Evolutionary conservation across 2,888 invertebrate genomes (phyloP).

Genomic region (Autographa pulchrina): DNA sequence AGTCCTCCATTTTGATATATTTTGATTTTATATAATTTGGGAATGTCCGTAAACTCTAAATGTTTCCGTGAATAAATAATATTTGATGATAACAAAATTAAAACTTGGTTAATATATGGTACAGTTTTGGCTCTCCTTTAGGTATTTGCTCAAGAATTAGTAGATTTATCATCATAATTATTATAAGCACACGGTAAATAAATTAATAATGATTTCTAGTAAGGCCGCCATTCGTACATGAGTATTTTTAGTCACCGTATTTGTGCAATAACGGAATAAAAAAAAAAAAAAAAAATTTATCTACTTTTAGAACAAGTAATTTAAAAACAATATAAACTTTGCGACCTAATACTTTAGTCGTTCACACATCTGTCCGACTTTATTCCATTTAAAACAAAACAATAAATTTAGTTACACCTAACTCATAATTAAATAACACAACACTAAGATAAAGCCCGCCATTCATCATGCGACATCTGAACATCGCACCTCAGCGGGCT

Average conservation of each 20-base stretch:
- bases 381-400: neutral
- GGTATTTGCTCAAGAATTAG: no score
- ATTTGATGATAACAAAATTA: neutral
- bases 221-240: no score
- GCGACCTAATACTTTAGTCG: neutral
- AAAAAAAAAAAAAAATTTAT: no score
- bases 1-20: neutral
- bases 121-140: neutral
- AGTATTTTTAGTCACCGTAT: no score
- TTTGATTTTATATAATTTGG: neutral
- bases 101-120: neutral
- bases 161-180: no score
- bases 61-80: neutral
- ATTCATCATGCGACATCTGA: slow-evolving; percentile 57
- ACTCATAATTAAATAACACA: slow-evolving; percentile 13
- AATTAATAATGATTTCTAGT: no score
- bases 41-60: neutral
- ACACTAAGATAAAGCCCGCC: slow-evolving; percentile 31
- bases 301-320: neutral
- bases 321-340: neutral
- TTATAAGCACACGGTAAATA: no score
- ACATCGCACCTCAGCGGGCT: slow-evolving; percentile 48
- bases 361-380: neutral
- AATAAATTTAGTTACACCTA: neutral
- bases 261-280: no score